A percentile compares a stretch with the other conserved stretches of the same genome.
Conservation (phyloP, 1,140 invertebrate species). For the Rhagoletis zephyria region DNA sequence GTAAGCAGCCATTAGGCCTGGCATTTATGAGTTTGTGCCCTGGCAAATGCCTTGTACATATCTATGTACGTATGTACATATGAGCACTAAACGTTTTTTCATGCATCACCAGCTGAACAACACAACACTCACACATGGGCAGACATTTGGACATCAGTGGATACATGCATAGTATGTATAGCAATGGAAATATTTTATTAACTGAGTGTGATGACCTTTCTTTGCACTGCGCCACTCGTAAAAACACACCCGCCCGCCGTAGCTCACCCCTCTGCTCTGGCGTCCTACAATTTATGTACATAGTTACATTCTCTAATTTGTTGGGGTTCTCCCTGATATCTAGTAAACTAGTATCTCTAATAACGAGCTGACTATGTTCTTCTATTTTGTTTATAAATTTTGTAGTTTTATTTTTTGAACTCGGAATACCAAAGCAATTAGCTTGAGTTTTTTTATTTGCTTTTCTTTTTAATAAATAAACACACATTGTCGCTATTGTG, state of each 20-base stretch:
- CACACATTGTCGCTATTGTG: too few relatives aligned
- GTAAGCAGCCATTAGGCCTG: too few relatives aligned
- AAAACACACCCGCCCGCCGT: background rate
- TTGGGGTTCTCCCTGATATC: background rate
- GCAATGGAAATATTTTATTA: background rate
- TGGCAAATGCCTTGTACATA: background rate
- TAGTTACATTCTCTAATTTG: background rate
- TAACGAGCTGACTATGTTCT: too few relatives aligned
- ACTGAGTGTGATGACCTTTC: background rate
- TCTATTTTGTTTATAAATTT: too few relatives aligned
- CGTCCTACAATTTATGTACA: background rate
- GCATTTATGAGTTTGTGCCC: too few relatives aligned
- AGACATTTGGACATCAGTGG: too few relatives aligned
- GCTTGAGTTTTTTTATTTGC: too few relatives aligned
- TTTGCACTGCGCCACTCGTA: background rate
- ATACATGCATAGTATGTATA: background rate
- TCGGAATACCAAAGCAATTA: too few relatives aligned
- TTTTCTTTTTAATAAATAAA: too few relatives aligned
- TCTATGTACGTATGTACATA: background rate
- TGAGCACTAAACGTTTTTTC: background rate
- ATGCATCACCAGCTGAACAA: slow-evolving; percentile 1
- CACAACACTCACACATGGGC: background rate
- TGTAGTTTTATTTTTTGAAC: too few relatives aligned
- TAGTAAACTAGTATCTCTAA: too few relatives aligned
- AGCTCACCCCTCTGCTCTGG: background rate